Percentiles rank a stretch among this genome's conserved stretches.
Evolutionary conservation across 2,797 vertebrate species (phyloP).

Genomic region (Pseudocheirus occidentalis): DNA sequence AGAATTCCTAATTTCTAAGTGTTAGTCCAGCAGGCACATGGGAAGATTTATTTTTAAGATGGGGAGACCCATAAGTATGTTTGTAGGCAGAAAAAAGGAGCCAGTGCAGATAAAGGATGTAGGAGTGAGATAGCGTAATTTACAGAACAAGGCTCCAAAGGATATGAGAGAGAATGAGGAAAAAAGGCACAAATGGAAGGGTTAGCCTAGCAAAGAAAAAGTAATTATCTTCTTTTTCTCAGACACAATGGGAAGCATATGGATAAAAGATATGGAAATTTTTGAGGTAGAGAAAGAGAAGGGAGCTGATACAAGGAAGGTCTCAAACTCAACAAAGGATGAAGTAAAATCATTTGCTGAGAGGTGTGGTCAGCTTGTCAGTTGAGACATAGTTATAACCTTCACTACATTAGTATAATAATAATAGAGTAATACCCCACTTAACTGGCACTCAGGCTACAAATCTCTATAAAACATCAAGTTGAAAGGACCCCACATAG

Average conservation of each 20-base stretch:
- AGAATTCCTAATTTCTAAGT: not conserved
- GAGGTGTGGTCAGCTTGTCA: not conserved
- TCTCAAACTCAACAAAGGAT: not conserved
- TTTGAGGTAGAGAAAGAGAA: not conserved
- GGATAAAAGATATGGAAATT: not conserved
- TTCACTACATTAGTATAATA: not conserved
- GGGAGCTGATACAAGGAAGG: not conserved
- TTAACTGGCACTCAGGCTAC: constrained; percentile 4
- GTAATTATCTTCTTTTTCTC: not conserved
- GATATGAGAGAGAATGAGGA: not conserved
- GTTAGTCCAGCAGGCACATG: not conserved
- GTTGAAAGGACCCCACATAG: not conserved
- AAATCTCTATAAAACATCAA: not conserved
- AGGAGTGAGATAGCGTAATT: not conserved
- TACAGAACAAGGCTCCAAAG: not conserved
- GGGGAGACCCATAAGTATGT: not conserved
- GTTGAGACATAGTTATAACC: not conserved
- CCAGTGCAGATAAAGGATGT: not conserved
- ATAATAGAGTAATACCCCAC: not conserved
- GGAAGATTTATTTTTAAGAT: not conserved
- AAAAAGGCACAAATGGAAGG: not conserved
- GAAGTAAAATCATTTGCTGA: not conserved
- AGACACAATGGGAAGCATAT: not conserved
- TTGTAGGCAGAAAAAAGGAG: not conserved
- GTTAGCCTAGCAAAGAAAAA: not conserved